Conservation (phyloP, 2,113 vertebrate genomes). For the Nipponia nippon region DNA sequence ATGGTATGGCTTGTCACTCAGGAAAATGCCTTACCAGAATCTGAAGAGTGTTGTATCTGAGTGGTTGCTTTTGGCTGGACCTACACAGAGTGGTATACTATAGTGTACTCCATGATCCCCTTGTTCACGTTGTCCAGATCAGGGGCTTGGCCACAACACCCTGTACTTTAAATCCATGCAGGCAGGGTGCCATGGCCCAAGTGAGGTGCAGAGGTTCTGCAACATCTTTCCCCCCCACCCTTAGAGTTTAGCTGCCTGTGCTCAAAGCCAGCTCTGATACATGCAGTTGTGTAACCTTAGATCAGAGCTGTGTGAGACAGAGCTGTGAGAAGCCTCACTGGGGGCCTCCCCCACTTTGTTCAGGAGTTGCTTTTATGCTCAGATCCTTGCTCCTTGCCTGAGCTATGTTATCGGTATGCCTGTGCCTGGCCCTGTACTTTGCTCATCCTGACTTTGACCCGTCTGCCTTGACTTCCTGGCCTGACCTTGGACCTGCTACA, state of each 20-base stretch:
- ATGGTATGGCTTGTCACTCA: background rate
- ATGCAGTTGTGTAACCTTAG: background rate
- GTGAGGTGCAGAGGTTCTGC: background rate
- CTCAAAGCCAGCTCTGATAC: background rate
- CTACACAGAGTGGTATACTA: background rate
- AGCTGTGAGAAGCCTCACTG: background rate
- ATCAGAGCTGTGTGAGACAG: background rate
- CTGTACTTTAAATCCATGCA: background rate
- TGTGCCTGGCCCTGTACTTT: background rate
- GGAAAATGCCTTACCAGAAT: background rate
- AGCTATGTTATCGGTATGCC: background rate
- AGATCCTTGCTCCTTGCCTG: background rate
- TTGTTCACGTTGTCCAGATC: background rate
- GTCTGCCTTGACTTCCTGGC: background rate
- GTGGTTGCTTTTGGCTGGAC: background rate
- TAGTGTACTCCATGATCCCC: background rate
- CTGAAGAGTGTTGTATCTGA: background rate
- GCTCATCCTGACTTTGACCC: background rate
- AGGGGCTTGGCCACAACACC: background rate
- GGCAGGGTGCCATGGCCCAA: background rate
- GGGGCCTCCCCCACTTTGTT: background rate
- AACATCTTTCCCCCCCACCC: too few species aligned
- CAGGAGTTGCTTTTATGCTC: background rate
- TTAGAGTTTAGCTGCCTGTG: background rate
- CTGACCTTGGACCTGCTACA: background rate